phyloP scores from a whole-genome alignment of 2,797 vertebrate genomes.

The Lagorchestes hirsutus region DNA sequence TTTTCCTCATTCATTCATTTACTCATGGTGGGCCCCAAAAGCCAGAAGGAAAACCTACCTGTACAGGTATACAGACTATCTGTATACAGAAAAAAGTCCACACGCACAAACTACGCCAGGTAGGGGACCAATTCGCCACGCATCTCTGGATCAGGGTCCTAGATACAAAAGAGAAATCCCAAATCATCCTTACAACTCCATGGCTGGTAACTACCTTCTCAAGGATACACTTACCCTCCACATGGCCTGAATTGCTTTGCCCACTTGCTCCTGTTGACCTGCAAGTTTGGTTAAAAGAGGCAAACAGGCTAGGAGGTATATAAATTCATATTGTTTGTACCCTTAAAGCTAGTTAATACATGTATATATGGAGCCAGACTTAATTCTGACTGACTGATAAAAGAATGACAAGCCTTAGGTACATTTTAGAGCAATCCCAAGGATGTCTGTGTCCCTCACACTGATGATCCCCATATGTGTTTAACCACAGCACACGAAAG shows the following conservation, averaged over 20 bases:
- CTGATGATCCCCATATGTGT: no score
- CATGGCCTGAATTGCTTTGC: neutral
- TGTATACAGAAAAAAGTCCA: neutral
- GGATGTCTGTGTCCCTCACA: no score
- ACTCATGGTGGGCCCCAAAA: neutral
- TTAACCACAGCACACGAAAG: no score
- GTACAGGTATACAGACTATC: neutral
- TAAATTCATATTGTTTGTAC: no score
- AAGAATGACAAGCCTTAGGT: no score
- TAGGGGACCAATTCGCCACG: neutral
- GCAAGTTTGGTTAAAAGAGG: no score
- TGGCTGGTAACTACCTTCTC: neutral
- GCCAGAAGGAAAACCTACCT: neutral
- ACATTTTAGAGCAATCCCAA: no score
- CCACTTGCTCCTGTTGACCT: neutral
- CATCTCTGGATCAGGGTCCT: neutral
- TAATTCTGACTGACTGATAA: no score
- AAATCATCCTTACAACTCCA: neutral
- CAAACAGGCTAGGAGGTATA: no score
- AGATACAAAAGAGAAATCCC: neutral
- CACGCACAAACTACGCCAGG: neutral
- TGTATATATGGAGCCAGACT: no score
- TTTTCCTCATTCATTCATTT: neutral
- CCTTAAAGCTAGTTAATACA: no score
- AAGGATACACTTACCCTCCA: neutral